Conservation (phyloP, 2,888 invertebrate species). For the Neoscelio sp. region DNA sequence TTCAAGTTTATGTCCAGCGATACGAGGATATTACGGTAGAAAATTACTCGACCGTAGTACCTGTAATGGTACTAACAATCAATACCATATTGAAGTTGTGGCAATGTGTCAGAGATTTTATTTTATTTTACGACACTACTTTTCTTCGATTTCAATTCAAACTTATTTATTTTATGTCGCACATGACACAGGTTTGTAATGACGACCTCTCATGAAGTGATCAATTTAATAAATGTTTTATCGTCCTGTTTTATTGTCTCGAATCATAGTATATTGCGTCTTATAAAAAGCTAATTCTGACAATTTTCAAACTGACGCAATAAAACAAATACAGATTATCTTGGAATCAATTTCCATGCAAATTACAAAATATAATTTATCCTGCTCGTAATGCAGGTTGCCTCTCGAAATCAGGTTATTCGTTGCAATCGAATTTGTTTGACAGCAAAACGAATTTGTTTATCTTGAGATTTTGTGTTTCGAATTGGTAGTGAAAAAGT, state of each 20-base stretch:
- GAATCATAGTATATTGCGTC: too few species aligned
- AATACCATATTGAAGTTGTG: conserved; percentile 18
- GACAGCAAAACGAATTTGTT: conserved; percentile 57
- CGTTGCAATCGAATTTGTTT: conserved; percentile 42
- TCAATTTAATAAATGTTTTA: conserved; percentile 14
- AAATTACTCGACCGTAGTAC: conserved; percentile 27
- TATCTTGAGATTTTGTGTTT: conserved; percentile 39
- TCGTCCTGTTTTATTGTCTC: background rate
- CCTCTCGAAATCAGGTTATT: conserved; percentile 40
- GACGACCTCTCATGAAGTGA: conserved; percentile 1
- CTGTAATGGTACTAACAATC: conserved; percentile 40
- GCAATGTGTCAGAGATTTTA: conserved; percentile 37
- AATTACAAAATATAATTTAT: conserved; percentile 43
- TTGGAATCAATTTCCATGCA: conserved; percentile 19
- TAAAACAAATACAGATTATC: too few species aligned
- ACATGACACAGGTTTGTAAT: conserved; percentile 8
- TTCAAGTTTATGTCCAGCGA: conserved; percentile 19
- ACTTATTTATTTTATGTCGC: conserved; percentile 32
- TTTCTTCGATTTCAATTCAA: conserved; percentile 40
- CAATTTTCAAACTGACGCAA: conserved; percentile 2
- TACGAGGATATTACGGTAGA: conserved; percentile 15
- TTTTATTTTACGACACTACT: conserved; percentile 31
- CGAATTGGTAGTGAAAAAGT: conserved; percentile 34
- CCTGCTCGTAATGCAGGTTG: conserved; percentile 8
- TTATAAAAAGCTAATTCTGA: conserved; percentile 22